Evolutionary conservation across 2,797 vertebrate species (phyloP), one percentile per base, ranked within the genome.

Genomic region (Triplophysa yarkandensis): DNA sequence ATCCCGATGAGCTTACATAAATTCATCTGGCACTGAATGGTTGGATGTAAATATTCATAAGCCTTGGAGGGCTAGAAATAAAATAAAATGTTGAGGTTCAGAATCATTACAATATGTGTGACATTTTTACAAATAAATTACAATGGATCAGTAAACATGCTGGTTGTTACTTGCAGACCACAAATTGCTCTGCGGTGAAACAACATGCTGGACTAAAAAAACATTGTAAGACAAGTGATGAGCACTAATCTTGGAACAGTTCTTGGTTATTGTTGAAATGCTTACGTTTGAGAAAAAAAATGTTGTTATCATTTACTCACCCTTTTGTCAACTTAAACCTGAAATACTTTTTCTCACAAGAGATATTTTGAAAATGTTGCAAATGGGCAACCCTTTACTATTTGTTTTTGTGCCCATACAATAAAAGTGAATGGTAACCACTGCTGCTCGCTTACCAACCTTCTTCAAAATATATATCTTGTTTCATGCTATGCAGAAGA

Each of bases 21-120:
- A 64, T 72, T 64, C 28, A 25, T 54, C 60, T 64, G 44, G 23
- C 60, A 54, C 16, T 52, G 27, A 43, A 43, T 11, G 34, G n/a
- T 14, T n/a, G 52, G n/a, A 52, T 41, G 64, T 54, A 72, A 43
- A 72, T 71, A 62, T 71, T 71, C 69, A 71, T 46, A 48, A 48
- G 50, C 60, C 46, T 72, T 21, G n/a, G 23, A 54, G 21, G 60
- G 46, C 5, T 54, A 32, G n/a, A 64, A 64, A 63, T 39, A 23
- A 30, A 27, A 55, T 57, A 8, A 69, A 68, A 50, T 9, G 21
- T 60, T 71, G 43, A 62, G 58, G 30, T 23, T 71, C 21, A 39
- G 58, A 63, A 63, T 63, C 44, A 39, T 71, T 41, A 27, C 46
- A 27, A 52, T 21, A 36, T 39, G 17, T 27, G 36, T 63, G 58